Evolutionary conservation across 2,888 invertebrate species (phyloP).

Genomic region (Eubasilissa splendida): DNA sequence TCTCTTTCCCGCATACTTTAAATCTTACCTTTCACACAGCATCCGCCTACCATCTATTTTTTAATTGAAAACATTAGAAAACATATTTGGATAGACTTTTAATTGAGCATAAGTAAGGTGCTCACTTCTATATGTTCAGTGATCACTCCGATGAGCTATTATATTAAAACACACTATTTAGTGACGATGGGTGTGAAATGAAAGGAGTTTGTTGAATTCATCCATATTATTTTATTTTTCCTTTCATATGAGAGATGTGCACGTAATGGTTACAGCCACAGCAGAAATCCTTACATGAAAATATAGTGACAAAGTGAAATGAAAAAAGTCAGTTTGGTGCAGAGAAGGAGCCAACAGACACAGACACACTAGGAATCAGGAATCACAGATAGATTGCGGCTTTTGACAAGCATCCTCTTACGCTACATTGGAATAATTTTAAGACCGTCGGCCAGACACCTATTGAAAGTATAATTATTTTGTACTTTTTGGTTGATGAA

Average conservation of each 20-base stretch:
- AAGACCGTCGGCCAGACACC: conserved; percentile 57
- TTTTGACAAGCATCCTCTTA: conserved; percentile 43
- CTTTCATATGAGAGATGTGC: conserved; percentile 57
- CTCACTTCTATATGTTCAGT: too few relatives aligned
- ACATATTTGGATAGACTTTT: too few relatives aligned
- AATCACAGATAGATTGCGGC: conserved; percentile 52
- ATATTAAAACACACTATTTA: too few relatives aligned
- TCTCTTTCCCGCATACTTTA: too few relatives aligned
- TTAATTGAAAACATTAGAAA: too few relatives aligned
- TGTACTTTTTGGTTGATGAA: conserved; percentile 57
- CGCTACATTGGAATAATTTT: conserved; percentile 33
- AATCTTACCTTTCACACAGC: too few relatives aligned
- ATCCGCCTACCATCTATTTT: too few relatives aligned
- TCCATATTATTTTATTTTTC: conserved; percentile 58
- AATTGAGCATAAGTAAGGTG: too few relatives aligned
- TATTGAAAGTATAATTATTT: conserved; percentile 56
- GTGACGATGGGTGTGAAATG: too few relatives aligned
- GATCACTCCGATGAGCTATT: too few relatives aligned
- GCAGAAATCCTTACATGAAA: conserved; percentile 45
- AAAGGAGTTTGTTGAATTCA: conserved; percentile 43
- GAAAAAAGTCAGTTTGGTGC: conserved; percentile 36
- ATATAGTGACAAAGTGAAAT: conserved; percentile 31
- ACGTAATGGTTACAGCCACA: conserved; percentile 57
- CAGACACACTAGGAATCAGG: conserved; percentile 47
- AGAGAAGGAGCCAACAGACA: conserved; percentile 45